Percentiles rank a stretch among this genome's conserved stretches.
These are phyloP conservation scores for Deilephila elpenor DNA, from an alignment of 2,888 invertebrate genomes.

Conservation along the genomic window DNA sequence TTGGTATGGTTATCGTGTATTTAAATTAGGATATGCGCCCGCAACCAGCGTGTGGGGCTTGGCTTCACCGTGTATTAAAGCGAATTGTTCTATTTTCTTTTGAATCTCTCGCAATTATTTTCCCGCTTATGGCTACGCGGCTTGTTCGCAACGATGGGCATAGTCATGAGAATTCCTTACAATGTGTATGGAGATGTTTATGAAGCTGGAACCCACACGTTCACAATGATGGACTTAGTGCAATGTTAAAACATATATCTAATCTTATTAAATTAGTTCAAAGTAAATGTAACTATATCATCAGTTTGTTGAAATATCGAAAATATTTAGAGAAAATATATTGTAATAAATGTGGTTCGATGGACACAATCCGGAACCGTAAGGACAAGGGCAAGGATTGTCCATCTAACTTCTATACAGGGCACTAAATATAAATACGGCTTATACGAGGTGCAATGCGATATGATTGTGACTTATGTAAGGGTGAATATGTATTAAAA, in stretches of 20 bases:
- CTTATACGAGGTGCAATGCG: conserved; percentile 5
- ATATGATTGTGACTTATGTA: not conserved
- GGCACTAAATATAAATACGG: conserved; percentile 2
- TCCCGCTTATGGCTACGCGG: conserved; percentile 1
- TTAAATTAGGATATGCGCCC: not conserved
- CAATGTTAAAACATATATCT: conserved; percentile 20
- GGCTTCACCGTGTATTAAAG: not conserved
- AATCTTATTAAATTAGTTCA: conserved; percentile 12
- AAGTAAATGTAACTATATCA: conserved; percentile 2
- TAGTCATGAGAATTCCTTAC: not conserved
- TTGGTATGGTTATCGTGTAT: conserved; percentile 1
- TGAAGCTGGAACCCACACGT: conserved; percentile 9
- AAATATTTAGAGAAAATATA: conserved; percentile 6
- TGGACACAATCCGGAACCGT: not conserved
- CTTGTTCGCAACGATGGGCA: not conserved
- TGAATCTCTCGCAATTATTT: conserved; percentile 7
- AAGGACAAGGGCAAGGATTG: not conserved
- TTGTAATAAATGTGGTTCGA: conserved; percentile 1
- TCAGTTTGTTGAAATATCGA: conserved; percentile 1
- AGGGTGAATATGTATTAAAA: not conserved
- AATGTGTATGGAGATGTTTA: conserved; percentile 1
- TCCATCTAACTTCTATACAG: not conserved
- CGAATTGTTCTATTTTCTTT: not conserved
- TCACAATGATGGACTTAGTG: conserved; percentile 15
- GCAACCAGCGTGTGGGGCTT: conserved; percentile 11